Evolutionary conservation across 2,113 vertebrate genomes (phyloP), one percentile per base, ranked within the genome.

Genomic region (Sebastes fasciatus): DNA sequence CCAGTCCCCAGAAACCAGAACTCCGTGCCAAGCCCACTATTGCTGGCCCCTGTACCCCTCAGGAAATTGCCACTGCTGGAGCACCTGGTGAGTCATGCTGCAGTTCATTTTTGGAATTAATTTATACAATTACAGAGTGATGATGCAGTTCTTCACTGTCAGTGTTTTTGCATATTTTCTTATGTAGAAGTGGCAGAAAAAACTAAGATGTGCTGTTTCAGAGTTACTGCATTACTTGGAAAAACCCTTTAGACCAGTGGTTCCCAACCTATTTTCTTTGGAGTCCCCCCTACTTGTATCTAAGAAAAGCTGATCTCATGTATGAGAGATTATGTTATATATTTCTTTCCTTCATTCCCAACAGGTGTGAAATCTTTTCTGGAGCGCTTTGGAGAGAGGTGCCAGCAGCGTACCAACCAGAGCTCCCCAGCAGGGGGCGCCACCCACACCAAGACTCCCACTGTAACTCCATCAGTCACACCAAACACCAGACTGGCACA

Each of bases 331-430:
- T 5, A 62, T n/a, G 3, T 34, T 34, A 8, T 17, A 9, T 26
- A 12, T 60, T 45, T 3, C 2, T 57, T n/a, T 16, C 1, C 10
- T 9, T 57, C 2, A 4, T 21, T n/a, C 2, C 42, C 8, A 79
- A 78, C 77, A 81, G 97, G 94, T 84, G 96, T 98, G 26, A 99
- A 98, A 82, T 96, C 97, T 75, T 99, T 99, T 86, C 93, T 98
- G 94, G 97, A 98, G 89, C 97, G 96, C 60, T 99, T 99, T 94
- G 97, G 95, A 54, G 97, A 99, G 74, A 92, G 88, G 79, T 97
- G 96, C 86, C 96, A 97, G 70, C 96, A 99, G 65, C 95, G 87
- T 7, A 93, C 74, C 8, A 83, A 80, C 61, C 93, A 51, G 23
- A 95, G 92, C 77, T 95, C 97, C 34, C 89, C 93, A 48, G 78